Base-by-base conservation (phyloP, 2,888 invertebrate species). In the Tinea pellionella region DNA sequence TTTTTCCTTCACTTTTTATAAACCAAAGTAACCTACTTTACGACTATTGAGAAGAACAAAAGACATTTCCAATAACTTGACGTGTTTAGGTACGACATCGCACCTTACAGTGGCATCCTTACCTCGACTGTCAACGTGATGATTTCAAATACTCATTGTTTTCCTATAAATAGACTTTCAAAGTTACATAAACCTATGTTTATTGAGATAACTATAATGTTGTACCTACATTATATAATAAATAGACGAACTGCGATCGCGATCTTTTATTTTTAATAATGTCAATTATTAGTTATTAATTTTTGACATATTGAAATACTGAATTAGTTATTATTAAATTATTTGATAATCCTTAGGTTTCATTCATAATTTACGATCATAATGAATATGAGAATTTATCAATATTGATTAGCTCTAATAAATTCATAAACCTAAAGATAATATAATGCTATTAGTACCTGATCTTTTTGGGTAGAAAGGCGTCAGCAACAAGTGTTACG, bases 401-500 rank as follows among this genome's bases (percentile, higher is more conserved):
- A n/a, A 16, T 47, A 47, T 47, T 15, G 15, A 47, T 7, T 15
- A 16, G 47, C 2, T 47, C 7, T 15, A 47, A 47, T 47, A 47
- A n/a, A 15, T 47, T 47, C 16, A 15, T 13, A 47, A 9, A 16
- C 8, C 47, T 15, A 2, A 16, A 47, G 47, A 53, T 19, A 24
- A 53, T 53, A 19, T 53, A 19, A 53, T 12, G 24, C 19, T 53
- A 32, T 57, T 32, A 19, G 19, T 57, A 57, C 57, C 57, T 57
- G 57, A 57, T 11, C 13, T 12, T 29, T n/a, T 57, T 15, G 32
- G 32, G 32, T 15, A 30, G 24, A 32, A 57, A 11, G 55, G 55
- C 1, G 47, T 12, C 55, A 55, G 57, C 57, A 57, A 57, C 57
- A 57, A 57, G 57, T 57, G 32, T n/a, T 24, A 4, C 32, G 32